Evolutionary conservation across 2,888 invertebrate species (phyloP), one percentile per base, ranked within the genome.

Genomic region (Sicus ferrugineus): DNA sequence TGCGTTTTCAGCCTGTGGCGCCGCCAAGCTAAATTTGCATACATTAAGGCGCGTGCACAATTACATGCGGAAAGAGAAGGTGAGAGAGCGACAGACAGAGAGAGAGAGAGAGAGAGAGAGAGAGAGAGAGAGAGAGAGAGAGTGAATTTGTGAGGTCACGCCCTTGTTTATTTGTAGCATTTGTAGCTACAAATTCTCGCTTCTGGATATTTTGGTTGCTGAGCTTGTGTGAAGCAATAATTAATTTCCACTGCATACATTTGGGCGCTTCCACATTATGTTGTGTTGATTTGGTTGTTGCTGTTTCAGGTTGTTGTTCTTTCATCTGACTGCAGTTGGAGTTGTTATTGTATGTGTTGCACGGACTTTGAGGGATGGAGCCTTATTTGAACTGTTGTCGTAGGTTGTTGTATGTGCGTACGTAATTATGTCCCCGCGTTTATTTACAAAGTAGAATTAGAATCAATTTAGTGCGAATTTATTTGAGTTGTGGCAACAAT

Each of bases 211-310:
- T 54, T 28, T 2, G 54, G 19, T 19, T 52, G 50, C 38, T 19
- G 34, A 59, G 19, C 9, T 26, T 42, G 23, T 61, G 52, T 30
- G 21, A 38, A 48, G 31, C 28, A 30, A 64, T 64, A 64, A 64
- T 64, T 64, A 64, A 64, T 64, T 64, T 64, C 30, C 50, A 64
- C 5, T 52, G 50, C 52, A 52, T 64, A 50, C 28, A 28, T 50
- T 52, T 21, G 16, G 64, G 64, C 64, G 34, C 31, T 23, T 50
- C 7, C 5, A 31, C 21, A 48, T 19, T 59, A 59, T 38, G 59
- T 34, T 5, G 14, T 34, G 50, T 48, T n/a, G n/a, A 46, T 50
- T 38, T 68, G 28, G 23, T 23, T 56, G 42, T 30, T 56, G 48
- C 64, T 48, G 21, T n/a, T n/a, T n/a, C n/a, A 30, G 50, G 31